Evolutionary conservation across 2,797 vertebrate species (phyloP).

Genomic region (Alca torda): DNA sequence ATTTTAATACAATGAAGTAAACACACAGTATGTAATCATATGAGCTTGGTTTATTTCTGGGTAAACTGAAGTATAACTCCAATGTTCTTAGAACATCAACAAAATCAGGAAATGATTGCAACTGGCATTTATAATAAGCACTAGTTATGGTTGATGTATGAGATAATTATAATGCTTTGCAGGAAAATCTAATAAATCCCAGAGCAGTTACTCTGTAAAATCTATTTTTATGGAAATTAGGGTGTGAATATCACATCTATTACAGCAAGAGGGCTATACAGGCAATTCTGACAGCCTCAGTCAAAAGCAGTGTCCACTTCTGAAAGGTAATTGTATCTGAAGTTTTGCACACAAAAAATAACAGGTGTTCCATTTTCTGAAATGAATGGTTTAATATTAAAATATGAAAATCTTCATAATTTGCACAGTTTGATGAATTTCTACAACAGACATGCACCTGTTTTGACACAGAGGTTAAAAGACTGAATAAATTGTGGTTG

Average conservation of each 20-base stretch:
- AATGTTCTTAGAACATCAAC: conserved; percentile 48
- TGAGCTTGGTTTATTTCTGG: neutral
- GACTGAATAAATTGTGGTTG: neutral
- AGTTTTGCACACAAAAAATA: neutral
- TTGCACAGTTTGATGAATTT: conserved; percentile 27
- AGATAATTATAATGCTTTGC: conserved; percentile 69
- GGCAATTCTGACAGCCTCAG: conserved; percentile 47
- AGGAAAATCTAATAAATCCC: conserved; percentile 72
- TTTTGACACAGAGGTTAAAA: neutral
- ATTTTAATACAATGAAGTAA: conserved; percentile 13
- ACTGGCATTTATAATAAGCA: conserved; percentile 65
- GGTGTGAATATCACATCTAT: conserved; percentile 57
- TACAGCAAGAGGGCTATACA: conserved; percentile 32
- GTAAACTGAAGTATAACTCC: conserved; percentile 23
- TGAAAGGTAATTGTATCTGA: conserved; percentile 22
- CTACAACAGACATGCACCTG: neutral
- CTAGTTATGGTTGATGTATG: conserved; percentile 64
- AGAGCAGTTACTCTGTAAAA: conserved; percentile 65
- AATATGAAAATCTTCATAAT: neutral
- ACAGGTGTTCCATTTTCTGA: neutral
- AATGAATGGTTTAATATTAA: neutral
- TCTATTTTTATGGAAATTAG: conserved; percentile 75
- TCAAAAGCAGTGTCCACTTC: conserved; percentile 20
- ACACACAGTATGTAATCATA: neutral
- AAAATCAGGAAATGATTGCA: conserved; percentile 64